Evolutionary conservation across 2,113 vertebrate genomes (phyloP).

Genomic region (Semicossyphus pulcher): DNA sequence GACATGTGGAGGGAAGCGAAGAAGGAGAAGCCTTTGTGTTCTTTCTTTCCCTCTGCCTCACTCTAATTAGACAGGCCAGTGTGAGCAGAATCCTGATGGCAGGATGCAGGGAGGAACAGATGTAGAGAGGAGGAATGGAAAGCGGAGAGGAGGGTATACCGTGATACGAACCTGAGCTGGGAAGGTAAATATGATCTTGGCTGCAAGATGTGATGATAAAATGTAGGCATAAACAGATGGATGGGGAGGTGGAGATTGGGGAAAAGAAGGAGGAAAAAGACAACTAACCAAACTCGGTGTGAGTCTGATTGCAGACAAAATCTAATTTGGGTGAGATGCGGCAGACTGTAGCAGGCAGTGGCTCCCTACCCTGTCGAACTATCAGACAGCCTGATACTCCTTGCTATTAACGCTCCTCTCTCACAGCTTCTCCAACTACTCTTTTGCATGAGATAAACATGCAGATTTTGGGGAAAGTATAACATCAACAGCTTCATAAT

Average conservation of each 20-base stretch:
- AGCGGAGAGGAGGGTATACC: conserved; percentile 12
- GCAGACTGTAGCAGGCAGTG: conserved; percentile 35
- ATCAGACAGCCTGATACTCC: conserved; percentile 30
- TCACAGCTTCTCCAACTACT: background rate
- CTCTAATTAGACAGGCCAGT: conserved; percentile 79
- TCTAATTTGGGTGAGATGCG: conserved; percentile 43
- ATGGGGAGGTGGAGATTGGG: conserved; percentile 5
- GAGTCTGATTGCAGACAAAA: conserved; percentile 26
- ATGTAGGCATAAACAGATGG: conserved; percentile 17
- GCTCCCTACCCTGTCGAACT: conserved; percentile 23
- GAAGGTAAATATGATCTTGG: conserved; percentile 25
- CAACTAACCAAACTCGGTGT: background rate
- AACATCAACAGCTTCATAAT: background rate
- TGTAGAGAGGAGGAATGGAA: conserved; percentile 47
- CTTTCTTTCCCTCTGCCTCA: conserved; percentile 69
- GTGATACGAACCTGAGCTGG: conserved; percentile 8
- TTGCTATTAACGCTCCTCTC: conserved; percentile 3
- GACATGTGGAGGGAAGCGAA: conserved; percentile 50
- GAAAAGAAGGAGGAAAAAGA: background rate
- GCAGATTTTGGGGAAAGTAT: background rate
- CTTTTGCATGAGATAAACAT: background rate
- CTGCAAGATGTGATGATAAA: conserved; percentile 8
- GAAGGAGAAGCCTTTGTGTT: conserved; percentile 59
- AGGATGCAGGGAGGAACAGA: conserved; percentile 55
- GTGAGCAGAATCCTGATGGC: conserved; percentile 79